A percentile compares a stretch with the other conserved stretches of the same genome.
phyloP scores from a whole-genome alignment of 2,113 vertebrate species.

The Hippolais icterina region DNA sequence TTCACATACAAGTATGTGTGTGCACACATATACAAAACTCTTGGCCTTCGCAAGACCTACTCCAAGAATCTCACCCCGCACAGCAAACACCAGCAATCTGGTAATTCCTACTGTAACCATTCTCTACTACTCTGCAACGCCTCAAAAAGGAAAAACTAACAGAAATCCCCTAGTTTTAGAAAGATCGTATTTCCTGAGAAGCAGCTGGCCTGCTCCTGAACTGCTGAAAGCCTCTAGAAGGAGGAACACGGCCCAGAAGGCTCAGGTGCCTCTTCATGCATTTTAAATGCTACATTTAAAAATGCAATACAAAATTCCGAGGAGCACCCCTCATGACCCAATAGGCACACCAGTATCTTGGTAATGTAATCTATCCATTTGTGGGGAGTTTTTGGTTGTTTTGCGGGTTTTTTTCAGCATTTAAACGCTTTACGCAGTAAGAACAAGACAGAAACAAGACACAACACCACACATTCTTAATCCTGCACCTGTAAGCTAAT shows the following conservation, averaged over 20 bases:
- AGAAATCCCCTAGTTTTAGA: not conserved
- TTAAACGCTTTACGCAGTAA: not conserved
- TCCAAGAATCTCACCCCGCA: not conserved
- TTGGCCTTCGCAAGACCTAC: accelerated
- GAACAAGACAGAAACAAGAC: accelerated
- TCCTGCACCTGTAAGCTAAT: accelerated
- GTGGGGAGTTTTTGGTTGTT: accelerated
- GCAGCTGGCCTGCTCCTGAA: not conserved
- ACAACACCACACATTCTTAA: accelerated
- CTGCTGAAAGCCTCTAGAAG: not conserved
- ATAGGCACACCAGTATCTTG: accelerated
- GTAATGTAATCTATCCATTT: accelerated
- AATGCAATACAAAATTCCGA: accelerated
- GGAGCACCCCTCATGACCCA: not conserved
- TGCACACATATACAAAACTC: not conserved
- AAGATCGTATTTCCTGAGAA: not conserved
- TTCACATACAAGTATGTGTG: accelerated
- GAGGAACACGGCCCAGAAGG: accelerated
- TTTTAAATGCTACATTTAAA: not conserved
- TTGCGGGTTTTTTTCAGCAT: not conserved
- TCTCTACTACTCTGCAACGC: too few relatives aligned
- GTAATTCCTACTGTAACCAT: accelerated
- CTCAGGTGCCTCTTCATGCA: accelerated
- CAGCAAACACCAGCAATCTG: too few relatives aligned
- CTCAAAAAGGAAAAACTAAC: not conserved